Base-by-base conservation (phyloP, 2,113 vertebrate genomes). In the Malurus alboscapulatus region DNA sequence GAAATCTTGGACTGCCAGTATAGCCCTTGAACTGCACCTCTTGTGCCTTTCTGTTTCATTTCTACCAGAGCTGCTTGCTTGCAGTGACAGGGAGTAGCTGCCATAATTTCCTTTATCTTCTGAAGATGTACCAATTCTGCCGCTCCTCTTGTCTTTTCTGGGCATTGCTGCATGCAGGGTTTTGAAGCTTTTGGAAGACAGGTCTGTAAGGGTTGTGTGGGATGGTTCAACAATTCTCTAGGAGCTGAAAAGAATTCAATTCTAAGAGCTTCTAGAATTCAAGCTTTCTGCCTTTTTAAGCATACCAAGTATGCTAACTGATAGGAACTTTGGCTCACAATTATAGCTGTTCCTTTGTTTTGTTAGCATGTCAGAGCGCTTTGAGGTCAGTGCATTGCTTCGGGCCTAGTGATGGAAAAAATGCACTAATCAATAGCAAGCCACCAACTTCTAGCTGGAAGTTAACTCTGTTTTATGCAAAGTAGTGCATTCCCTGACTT, bases 351-450 rank as follows among this genome's bases (percentile, higher is more conserved):
- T 90, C 71, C 63, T 92, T 90, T 95, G 87, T 93, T 94, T 94
- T 71, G 57, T 87, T 92, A 78, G 68, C 58, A 4, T 85, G 74
- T 63, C 75, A 81, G 78, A 89, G 84, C 66, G 50, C 38, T 92
- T 80, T 88, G 90, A 89, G 57, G 59, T 96, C 92, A 94, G 30
- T 53, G 51, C 53, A 51, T 83, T 80, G 91, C 85, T 95, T 93
- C 68, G 92, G 95, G 94, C 90, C 67, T 34, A 18, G 91, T 47
- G 83, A 72, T 95, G 90, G 85, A 90, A 93, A 90, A 93, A 88
- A 66, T 53, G 30, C 14, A 44, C 30, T 36, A 18, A 83, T 85
- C 66, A 22, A 84, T 68, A 91, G 84, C 36, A 83, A 91, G 63
- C 84, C 71, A 75, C 53, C 63, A 80, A 73, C 85, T 94, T 95